Conservation (phyloP, 2,888 invertebrate species). For the Tiliacea aurago region DNA sequence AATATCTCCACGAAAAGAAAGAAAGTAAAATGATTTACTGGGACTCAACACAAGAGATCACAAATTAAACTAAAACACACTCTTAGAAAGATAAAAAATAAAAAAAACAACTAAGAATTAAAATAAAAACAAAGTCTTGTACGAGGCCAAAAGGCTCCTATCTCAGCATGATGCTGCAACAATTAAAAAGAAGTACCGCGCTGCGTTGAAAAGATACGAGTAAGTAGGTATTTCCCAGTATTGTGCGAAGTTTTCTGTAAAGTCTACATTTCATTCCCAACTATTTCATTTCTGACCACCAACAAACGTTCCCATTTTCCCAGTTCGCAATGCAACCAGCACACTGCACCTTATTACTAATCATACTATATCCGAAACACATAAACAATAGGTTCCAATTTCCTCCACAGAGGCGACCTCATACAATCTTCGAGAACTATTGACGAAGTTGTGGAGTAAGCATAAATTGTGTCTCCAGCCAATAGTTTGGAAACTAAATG, state of each 20-base stretch:
- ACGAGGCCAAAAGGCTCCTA: too few species aligned
- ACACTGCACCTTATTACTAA: conserved; percentile 69
- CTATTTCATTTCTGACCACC: conserved; percentile 20
- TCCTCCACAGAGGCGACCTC: conserved; percentile 68
- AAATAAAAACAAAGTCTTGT: too few species aligned
- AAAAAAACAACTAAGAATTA: too few species aligned
- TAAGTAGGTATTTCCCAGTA: neutral
- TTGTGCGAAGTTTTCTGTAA: neutral
- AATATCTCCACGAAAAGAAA: conserved; percentile 1
- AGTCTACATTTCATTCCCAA: neutral
- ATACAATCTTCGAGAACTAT: conserved; percentile 72
- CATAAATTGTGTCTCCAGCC: conserved; percentile 79
- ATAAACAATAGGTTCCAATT: conserved; percentile 81
- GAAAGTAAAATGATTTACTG: too few species aligned
- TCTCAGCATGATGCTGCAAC: too few species aligned
- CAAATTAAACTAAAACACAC: too few species aligned
- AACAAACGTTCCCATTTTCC: conserved; percentile 45
- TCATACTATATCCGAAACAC: conserved; percentile 72
- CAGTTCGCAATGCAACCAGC: conserved; percentile 61
- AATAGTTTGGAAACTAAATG: conserved; percentile 79
- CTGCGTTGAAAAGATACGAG: too few species aligned
- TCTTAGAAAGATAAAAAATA: too few species aligned
- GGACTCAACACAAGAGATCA: too few species aligned
- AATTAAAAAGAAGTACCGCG: too few species aligned
- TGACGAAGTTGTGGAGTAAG: conserved; percentile 77